These are phyloP conservation scores for Momotus momota DNA, from an alignment of 2,797 vertebrate species.

Conservation along the genomic window DNA sequence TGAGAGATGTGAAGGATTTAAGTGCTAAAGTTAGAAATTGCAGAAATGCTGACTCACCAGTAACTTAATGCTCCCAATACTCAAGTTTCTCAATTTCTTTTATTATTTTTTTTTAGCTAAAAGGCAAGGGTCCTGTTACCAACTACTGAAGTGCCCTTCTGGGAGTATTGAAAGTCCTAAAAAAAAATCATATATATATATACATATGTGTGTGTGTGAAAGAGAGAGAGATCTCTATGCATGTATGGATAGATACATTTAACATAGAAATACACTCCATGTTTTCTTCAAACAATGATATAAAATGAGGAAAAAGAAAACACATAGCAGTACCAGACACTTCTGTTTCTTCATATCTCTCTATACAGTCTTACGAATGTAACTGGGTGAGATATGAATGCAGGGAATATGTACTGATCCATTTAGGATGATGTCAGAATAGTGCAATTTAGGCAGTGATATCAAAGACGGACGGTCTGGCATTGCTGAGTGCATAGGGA, in stretches of 20 bases:
- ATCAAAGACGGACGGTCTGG: background rate
- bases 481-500: background rate
- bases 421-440: background rate
- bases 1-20: background rate
- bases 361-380: rapidly evolving
- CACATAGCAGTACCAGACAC: background rate
- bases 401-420: background rate
- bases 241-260: background rate
- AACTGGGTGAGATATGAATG: background rate
- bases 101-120: background rate
- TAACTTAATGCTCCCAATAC: background rate
- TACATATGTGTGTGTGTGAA: too few species aligned
- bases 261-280: background rate
- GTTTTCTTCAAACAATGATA: background rate
- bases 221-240: background rate
- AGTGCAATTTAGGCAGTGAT: background rate
- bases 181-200: background rate
- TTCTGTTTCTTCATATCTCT: background rate
- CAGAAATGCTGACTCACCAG: background rate
- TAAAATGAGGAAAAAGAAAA: background rate
- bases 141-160: background rate
- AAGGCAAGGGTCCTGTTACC: background rate
- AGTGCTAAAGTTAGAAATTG: background rate
- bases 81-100: background rate
- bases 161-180: background rate